A percentile compares a stretch with the other conserved stretches of the same genome.
phyloP scores from a whole-genome alignment of 2,113 vertebrate species.

The Puma concolor region DNA sequence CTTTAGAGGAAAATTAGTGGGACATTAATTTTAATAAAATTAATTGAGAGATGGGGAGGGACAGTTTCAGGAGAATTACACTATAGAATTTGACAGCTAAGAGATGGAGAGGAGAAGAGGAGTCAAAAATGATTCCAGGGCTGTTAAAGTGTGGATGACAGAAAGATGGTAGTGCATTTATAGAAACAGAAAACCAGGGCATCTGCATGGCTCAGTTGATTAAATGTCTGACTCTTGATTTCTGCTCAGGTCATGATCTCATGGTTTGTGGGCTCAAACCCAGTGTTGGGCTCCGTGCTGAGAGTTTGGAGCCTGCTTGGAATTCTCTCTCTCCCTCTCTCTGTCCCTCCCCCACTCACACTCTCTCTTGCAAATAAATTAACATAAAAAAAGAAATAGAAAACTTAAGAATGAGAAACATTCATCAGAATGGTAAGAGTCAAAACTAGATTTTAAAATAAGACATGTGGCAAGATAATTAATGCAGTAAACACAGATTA shows the following conservation, averaged over 20 bases:
- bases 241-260: too few relatives aligned
- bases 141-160: neutral
- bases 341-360: too few relatives aligned
- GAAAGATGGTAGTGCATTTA: neutral
- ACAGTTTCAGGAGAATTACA: neutral
- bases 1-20: neutral
- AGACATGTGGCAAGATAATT: neutral
- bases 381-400: neutral
- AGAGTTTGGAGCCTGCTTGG: too few relatives aligned
- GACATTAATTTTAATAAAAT: neutral
- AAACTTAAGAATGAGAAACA: neutral
- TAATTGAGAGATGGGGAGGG: neutral
- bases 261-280: too few relatives aligned
- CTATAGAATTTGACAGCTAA: neutral
- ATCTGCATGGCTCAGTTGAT: too few relatives aligned
- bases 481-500: neutral
- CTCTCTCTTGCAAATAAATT: too few relatives aligned
- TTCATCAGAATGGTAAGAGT: neutral
- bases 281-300: too few relatives aligned
- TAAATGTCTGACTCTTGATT: too few relatives aligned
- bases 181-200: neutral
- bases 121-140: neutral
- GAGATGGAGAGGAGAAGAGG: neutral
- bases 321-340: too few relatives aligned
- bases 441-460: neutral